phyloP scores from a whole-genome alignment of 2,888 invertebrate species.

The Mesorhabditis belari region DNA sequence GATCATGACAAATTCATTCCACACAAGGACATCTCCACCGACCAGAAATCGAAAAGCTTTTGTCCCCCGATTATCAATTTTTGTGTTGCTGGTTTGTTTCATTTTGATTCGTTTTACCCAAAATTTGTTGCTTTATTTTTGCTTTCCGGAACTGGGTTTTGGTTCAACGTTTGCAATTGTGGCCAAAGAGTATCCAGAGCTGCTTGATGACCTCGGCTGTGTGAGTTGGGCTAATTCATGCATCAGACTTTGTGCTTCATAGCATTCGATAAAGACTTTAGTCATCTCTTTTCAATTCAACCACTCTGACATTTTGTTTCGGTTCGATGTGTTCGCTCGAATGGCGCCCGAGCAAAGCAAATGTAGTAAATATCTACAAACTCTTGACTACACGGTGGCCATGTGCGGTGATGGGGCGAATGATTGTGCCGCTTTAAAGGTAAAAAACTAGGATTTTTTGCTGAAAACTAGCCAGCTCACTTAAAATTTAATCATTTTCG shows the following conservation, averaged over 20 bases:
- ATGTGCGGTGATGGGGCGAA: conserved; percentile 60
- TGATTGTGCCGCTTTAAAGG: conserved; percentile 57
- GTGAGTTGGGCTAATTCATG: neutral
- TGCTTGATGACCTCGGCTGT: conserved; percentile 42
- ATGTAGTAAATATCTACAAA: conserved; percentile 70
- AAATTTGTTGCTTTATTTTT: neutral
- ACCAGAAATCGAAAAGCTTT: neutral
- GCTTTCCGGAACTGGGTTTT: too few relatives aligned
- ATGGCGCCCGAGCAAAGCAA: conserved; percentile 60
- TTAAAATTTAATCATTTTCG: conserved; percentile 7
- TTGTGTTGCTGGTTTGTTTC: neutral
- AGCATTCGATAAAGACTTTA: too few relatives aligned
- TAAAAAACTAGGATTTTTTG: neutral
- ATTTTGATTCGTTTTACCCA: too few relatives aligned
- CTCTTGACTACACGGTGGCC: conserved; percentile 53
- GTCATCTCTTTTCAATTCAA: too few relatives aligned
- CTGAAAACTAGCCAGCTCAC: too few relatives aligned
- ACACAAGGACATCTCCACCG: neutral
- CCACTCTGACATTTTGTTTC: too few relatives aligned
- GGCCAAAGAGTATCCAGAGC: conserved; percentile 47
- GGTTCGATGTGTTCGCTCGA: conserved; percentile 55
- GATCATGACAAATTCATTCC: neutral
- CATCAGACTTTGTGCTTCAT: too few relatives aligned
- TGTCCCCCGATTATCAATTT: neutral
- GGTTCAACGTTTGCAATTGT: conserved; percentile 45